Percentiles rank a stretch among this genome's conserved stretches.
Conservation (phyloP, 2,797 vertebrate genomes). For the Diglossa cyanea region DNA sequence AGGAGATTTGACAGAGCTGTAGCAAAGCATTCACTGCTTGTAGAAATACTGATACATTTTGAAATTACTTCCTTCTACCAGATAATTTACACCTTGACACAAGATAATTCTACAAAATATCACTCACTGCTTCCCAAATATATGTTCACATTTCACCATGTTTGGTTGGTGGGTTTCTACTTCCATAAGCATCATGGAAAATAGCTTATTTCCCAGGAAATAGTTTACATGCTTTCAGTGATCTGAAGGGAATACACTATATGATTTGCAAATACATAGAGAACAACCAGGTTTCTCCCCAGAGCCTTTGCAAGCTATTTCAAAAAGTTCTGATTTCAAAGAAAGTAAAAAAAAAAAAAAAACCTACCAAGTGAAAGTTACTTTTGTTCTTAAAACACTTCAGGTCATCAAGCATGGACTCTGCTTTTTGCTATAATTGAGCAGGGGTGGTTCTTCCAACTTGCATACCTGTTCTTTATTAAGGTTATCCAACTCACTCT, state of each 20-base stretch:
- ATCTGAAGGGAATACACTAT: not conserved
- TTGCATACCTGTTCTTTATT: not conserved
- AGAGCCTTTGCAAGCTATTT: not conserved
- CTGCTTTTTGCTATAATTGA: not conserved
- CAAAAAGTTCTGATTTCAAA: not conserved
- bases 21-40: not conserved
- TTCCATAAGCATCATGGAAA: not conserved
- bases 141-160: not conserved
- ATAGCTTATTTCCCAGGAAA: not conserved
- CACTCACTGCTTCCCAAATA: not conserved
- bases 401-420: not conserved
- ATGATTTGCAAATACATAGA: not conserved
- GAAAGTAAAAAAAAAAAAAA: not conserved
- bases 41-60: not conserved
- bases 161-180: not conserved
- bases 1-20: not conserved
- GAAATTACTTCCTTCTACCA: not conserved
- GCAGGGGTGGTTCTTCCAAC: not conserved
- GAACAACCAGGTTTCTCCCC: not conserved
- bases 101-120: not conserved
- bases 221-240: not conserved
- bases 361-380: not conserved
- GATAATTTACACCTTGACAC: not conserved
- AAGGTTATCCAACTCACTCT: not conserved
- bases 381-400: not conserved